Percentiles rank a stretch among this genome's conserved stretches.
phyloP scores from a whole-genome alignment of 2,797 vertebrate species.

The Columba guinea region DNA sequence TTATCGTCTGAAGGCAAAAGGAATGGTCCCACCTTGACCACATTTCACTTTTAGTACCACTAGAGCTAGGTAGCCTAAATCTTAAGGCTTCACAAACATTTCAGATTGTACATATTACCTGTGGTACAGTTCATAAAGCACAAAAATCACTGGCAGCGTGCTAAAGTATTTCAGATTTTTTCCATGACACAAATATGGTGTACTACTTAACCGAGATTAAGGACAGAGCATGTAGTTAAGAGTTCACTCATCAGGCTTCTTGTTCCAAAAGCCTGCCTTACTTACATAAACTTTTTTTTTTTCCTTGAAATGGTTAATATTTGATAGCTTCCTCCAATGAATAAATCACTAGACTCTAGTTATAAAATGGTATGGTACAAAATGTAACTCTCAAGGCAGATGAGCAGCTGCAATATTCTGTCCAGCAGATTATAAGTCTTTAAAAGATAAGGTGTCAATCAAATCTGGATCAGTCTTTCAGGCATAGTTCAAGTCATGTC shows the following conservation, averaged over 20 bases:
- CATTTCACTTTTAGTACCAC: slow-evolving; percentile 62
- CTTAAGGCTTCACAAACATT: slow-evolving; percentile 57
- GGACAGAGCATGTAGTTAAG: not conserved
- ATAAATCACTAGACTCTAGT: not conserved
- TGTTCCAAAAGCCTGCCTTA: not conserved
- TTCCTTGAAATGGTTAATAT: slow-evolving; percentile 34
- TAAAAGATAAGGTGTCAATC: not conserved
- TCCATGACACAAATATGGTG: not conserved
- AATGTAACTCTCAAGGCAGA: slow-evolving; percentile 12
- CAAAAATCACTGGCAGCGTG: not conserved
- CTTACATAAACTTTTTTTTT: not conserved
- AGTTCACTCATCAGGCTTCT: not conserved
- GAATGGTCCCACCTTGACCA: not conserved
- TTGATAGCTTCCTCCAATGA: slow-evolving; percentile 11
- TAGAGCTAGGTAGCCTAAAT: slow-evolving; percentile 49
- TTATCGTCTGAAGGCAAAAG: slow-evolving; percentile 40
- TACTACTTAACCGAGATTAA: slow-evolving; percentile 1
- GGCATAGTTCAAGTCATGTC: not conserved
- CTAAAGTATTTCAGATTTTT: not conserved
- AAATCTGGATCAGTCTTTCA: not conserved
- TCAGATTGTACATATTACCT: slow-evolving; percentile 44
- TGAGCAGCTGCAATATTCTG: not conserved
- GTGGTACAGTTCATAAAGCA: slow-evolving; percentile 50
- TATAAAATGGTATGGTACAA: not conserved
- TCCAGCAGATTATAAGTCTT: not conserved